phyloP scores from a whole-genome alignment of 2,797 vertebrate species.

The Pipistrellus kuhlii region DNA sequence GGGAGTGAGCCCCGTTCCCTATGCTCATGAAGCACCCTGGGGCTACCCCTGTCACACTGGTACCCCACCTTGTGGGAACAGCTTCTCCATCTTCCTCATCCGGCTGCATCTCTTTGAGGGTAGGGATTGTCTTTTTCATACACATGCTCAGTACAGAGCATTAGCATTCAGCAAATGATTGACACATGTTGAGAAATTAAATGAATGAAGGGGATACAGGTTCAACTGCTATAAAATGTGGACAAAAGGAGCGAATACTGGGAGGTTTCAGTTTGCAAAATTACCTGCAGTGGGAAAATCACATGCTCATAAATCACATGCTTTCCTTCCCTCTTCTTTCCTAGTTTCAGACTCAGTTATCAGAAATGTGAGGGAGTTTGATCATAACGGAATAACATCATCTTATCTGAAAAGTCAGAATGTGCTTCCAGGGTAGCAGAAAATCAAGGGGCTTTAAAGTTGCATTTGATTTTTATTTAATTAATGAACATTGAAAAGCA shows the following conservation, averaged over 20 bases:
- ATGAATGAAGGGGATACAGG: not conserved
- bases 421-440: slow-evolving; percentile 16
- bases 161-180: slow-evolving; percentile 10
- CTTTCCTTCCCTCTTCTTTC: slow-evolving; percentile 23
- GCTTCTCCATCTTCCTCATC: not conserved
- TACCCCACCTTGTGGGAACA: not conserved
- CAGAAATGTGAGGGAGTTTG: slow-evolving; percentile 24
- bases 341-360: not conserved
- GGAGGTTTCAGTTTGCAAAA: slow-evolving; percentile 39
- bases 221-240: slow-evolving; percentile 13
- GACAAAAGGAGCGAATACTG: not conserved
- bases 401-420: slow-evolving; percentile 69
- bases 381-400: slow-evolving; percentile 53
- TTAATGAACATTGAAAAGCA: slow-evolving; percentile 59
- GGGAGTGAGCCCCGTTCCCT: not conserved
- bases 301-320: not conserved
- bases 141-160: not conserved
- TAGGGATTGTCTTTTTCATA: not conserved
- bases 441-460: slow-evolving; percentile 69
- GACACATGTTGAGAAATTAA: not conserved
- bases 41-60: not conserved
- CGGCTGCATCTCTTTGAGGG: not conserved
- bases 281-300: not conserved
- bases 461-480: slow-evolving; percentile 63
- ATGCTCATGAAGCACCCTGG: not conserved